Percentiles rank a stretch among this genome's conserved stretches.
Evolutionary conservation across 2,797 vertebrate species (phyloP).

Genomic region (Darevskia nairensis): DNA sequence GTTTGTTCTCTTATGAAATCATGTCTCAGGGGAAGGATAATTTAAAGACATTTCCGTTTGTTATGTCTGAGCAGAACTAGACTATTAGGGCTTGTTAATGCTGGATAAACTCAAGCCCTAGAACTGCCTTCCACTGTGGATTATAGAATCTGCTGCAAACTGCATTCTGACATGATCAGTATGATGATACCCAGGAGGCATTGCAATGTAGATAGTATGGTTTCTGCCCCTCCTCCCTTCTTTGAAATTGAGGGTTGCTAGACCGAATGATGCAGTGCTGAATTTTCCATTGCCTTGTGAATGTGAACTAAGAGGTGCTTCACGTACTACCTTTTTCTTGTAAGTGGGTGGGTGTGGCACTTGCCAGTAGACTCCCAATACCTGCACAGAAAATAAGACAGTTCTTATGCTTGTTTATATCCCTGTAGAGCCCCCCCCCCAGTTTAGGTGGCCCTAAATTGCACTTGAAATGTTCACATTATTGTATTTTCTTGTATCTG

Average conservation of each 20-base stretch:
- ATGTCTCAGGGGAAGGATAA: conserved; percentile 81
- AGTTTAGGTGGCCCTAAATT: background rate
- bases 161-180: conserved; percentile 69
- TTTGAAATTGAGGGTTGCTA: conserved; percentile 9
- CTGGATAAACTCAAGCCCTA: conserved; percentile 80
- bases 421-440: background rate
- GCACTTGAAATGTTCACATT: background rate
- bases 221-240: background rate
- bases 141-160: conserved; percentile 80
- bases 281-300: background rate
- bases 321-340: background rate
- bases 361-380: background rate
- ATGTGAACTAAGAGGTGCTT: background rate
- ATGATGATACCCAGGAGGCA: conserved; percentile 45
- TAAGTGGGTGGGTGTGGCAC: background rate
- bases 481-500: conserved; percentile 39
- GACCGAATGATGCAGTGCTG: background rate
- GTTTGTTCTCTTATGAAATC: conserved; percentile 84
- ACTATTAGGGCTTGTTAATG: conserved; percentile 80
- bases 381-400: background rate
- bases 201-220: conserved; percentile 13
- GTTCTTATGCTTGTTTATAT: background rate
- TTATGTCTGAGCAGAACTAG: conserved; percentile 81
- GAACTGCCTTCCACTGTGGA: conserved; percentile 77
- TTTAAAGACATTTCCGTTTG: conserved; percentile 84